Evolutionary conservation across 2,888 invertebrate genomes (phyloP).

Genomic region (Hofmannophila pseudospretella): DNA sequence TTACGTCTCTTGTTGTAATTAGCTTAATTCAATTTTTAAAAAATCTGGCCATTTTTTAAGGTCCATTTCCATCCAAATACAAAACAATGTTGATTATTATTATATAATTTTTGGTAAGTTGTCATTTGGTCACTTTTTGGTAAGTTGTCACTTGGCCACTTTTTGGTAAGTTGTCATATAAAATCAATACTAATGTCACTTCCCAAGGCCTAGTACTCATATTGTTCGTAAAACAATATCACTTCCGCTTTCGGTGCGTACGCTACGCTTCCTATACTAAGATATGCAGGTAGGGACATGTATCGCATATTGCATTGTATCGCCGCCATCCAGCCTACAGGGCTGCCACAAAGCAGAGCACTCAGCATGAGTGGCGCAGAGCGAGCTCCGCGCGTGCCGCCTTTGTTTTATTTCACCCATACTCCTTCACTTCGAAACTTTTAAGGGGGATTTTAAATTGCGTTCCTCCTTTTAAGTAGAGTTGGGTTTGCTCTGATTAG

Average conservation of each 20-base stretch:
- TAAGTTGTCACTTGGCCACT: too few relatives aligned
- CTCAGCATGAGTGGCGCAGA: slow-evolving; percentile 69
- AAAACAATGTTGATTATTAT: too few relatives aligned
- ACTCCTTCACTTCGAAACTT: slow-evolving; percentile 67
- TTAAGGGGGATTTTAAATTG: slow-evolving; percentile 67
- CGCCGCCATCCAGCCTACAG: slow-evolving; percentile 38
- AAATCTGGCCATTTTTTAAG: too few relatives aligned
- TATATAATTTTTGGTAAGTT: too few relatives aligned
- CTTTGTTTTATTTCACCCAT: slow-evolving; percentile 75
- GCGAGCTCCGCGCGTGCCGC: slow-evolving; percentile 51
- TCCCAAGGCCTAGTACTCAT: not conserved
- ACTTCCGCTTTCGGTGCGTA: slow-evolving; percentile 20
- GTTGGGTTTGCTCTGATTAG: slow-evolving; percentile 55
- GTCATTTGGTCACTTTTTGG: too few relatives aligned
- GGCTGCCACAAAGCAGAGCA: slow-evolving; percentile 71
- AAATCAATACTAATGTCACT: not conserved
- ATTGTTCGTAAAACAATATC: slow-evolving; percentile 31
- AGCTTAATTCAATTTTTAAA: too few relatives aligned
- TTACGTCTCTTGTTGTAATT: too few relatives aligned
- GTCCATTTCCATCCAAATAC: too few relatives aligned
- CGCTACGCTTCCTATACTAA: not conserved
- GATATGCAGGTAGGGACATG: not conserved
- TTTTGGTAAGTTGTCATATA: too few relatives aligned
- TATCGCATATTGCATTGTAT: slow-evolving; percentile 54
- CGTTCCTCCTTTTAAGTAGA: slow-evolving; percentile 58